These are phyloP conservation scores for Pocota personata DNA, from an alignment of 2,888 invertebrate genomes.

Conservation along the genomic window DNA sequence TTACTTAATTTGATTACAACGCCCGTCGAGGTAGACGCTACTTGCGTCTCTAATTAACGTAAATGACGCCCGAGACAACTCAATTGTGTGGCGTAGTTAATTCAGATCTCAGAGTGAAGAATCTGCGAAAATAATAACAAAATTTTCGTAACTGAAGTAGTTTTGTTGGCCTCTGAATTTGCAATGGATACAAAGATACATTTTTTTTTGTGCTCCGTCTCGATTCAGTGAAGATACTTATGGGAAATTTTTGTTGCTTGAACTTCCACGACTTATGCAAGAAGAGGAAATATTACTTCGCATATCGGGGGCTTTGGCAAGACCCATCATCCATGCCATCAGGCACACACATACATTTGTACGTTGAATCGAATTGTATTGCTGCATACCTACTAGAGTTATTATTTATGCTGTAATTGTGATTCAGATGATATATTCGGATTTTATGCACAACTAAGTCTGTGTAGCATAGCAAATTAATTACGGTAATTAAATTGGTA, in stretches of 20 bases:
- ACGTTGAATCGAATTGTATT: neutral
- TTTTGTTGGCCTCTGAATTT: neutral
- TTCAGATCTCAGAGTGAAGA: neutral
- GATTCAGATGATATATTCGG: conserved; percentile 25
- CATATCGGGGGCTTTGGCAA: conserved; percentile 33
- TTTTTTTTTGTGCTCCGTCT: conserved; percentile 12
- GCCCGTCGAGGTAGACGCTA: neutral
- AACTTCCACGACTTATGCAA: conserved; percentile 35
- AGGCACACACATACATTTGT: neutral
- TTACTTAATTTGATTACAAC: conserved; percentile 66
- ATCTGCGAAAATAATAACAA: conserved; percentile 29
- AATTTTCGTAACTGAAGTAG: conserved; percentile 19
- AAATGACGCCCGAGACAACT: conserved; percentile 51
- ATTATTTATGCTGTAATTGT: conserved; percentile 26
- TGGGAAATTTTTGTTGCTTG: conserved; percentile 4
- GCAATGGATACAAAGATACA: conserved; percentile 4
- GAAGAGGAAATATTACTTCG: conserved; percentile 17
- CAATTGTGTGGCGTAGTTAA: conserved; percentile 17
- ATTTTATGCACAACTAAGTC: conserved; percentile 39
- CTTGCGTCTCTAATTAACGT: conserved; percentile 39
- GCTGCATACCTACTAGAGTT: neutral
- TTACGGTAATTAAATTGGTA: conserved; percentile 55
- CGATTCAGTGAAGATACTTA: conserved; percentile 16
- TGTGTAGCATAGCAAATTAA: conserved; percentile 47
- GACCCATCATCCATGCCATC: conserved; percentile 53